Percentiles rank a stretch among this genome's conserved stretches.
phyloP scores from a whole-genome alignment of 2,888 invertebrate genomes.

The Patella caerulea region DNA sequence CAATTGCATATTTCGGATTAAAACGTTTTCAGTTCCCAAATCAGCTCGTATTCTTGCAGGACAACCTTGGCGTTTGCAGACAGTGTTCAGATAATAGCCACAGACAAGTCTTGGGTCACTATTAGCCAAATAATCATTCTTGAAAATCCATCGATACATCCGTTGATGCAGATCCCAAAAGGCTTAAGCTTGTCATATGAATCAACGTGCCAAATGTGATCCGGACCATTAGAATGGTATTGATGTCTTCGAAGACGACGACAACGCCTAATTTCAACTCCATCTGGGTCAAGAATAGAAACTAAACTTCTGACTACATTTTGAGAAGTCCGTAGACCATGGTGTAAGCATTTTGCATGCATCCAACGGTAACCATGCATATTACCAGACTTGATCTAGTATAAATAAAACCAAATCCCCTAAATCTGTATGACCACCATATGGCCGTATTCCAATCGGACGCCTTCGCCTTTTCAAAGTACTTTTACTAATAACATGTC shows the following conservation, averaged over 20 bases:
- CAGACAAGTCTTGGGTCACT: conserved; percentile 36
- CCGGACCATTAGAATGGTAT: conserved; percentile 36
- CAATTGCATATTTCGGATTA: conserved; percentile 16
- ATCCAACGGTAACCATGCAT: conserved; percentile 34
- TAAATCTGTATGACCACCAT: conserved; percentile 20
- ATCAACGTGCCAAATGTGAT: conserved; percentile 43
- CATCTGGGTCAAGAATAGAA: conserved; percentile 25
- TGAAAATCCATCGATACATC: conserved; percentile 43
- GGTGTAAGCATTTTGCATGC: conserved; percentile 19
- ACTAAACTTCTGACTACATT: conserved; percentile 28
- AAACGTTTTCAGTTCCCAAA: conserved; percentile 31
- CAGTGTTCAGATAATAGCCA: conserved; percentile 22
- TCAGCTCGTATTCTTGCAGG: conserved; percentile 29
- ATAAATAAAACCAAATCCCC: conserved; percentile 22
- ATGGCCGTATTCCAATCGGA: background rate
- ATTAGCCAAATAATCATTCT: conserved; percentile 39
- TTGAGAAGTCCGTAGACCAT: conserved; percentile 20
- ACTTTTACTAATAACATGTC: background rate
- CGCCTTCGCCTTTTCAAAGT: background rate
- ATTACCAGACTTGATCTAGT: conserved; percentile 16
- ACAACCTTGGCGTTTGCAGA: conserved; percentile 18
- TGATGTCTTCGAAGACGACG: conserved; percentile 29
- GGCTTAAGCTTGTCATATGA: conserved; percentile 43
- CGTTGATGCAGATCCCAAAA: conserved; percentile 43
- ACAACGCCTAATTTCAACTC: conserved; percentile 17